phyloP scores from a whole-genome alignment of 1,140 invertebrate species.

The Drosophila subpulchrella region DNA sequence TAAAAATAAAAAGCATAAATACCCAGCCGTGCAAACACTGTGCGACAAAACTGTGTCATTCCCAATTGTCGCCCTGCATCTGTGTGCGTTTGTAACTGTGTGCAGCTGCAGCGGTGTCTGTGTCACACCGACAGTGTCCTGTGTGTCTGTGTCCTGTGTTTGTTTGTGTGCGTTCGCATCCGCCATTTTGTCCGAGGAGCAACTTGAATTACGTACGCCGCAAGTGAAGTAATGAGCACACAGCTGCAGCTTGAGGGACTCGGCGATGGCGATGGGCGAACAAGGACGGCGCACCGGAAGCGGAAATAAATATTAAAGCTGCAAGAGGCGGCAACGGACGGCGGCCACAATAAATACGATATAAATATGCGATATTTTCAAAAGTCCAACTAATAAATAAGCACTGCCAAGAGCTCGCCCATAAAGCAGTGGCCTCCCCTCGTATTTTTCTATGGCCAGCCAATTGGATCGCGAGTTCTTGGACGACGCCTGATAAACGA shows the following conservation, averaged over 20 bases:
- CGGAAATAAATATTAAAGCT: conserved; percentile 79
- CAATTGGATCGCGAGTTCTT: conserved; percentile 55
- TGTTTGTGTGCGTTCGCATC: conserved; percentile 31
- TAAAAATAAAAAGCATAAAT: conserved; percentile 25
- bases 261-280: conserved; percentile 15
- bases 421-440: conserved; percentile 37
- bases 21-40: conserved; percentile 32
- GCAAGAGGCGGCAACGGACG: conserved; percentile 30
- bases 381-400: conserved; percentile 81
- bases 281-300: conserved; percentile 44
- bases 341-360: conserved; percentile 66
- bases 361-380: conserved; percentile 71
- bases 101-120: conserved; percentile 3
- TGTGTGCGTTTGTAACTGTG: background rate
- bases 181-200: conserved; percentile 32
- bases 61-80: conserved; percentile 40
- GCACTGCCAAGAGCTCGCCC: conserved; percentile 50
- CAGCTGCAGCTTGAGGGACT: conserved; percentile 62
- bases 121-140: conserved; percentile 12
- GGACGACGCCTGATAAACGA: conserved; percentile 70
- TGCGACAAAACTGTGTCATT: conserved; percentile 69
- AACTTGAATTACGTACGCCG: conserved; percentile 80
- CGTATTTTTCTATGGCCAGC: conserved; percentile 38
- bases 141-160: background rate
- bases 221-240: conserved; percentile 79